These are phyloP conservation scores for Panurus biarmicus DNA, from an alignment of 2,113 vertebrate genomes.

Conservation along the genomic window DNA sequence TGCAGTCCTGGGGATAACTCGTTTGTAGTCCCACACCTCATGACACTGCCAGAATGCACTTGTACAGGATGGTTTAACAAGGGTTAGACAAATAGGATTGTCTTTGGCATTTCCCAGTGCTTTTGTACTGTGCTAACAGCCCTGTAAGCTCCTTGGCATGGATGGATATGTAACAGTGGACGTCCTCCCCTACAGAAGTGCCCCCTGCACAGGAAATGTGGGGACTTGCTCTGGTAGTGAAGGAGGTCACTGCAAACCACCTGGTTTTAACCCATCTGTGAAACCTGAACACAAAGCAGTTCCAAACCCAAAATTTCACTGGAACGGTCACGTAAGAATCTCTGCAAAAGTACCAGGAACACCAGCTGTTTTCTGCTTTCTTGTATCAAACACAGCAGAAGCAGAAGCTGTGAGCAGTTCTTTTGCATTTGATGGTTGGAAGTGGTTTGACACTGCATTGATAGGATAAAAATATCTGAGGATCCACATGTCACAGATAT, in stretches of 20 bases:
- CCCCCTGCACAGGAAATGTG: neutral
- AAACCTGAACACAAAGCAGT: neutral
- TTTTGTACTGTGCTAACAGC: neutral
- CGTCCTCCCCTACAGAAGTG: neutral
- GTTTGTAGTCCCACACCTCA: neutral
- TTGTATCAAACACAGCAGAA: neutral
- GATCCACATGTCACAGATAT: neutral
- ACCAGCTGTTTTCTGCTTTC: neutral
- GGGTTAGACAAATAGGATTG: neutral
- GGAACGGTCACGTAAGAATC: neutral
- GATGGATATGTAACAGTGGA: neutral
- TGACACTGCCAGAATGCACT: neutral
- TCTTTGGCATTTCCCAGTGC: neutral
- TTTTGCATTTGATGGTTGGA: neutral
- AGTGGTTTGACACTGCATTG: neutral
- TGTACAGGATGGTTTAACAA: neutral
- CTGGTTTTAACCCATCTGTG: neutral
- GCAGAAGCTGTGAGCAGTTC: neutral
- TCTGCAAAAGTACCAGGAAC: neutral
- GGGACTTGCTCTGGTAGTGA: neutral
- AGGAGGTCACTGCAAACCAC: neutral
- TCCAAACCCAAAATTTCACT: neutral
- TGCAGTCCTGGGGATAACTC: neutral
- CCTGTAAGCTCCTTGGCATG: neutral
- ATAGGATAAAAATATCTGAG: neutral